Evolutionary conservation across 2,888 invertebrate species (phyloP).

Genomic region (Antitype chi): DNA sequence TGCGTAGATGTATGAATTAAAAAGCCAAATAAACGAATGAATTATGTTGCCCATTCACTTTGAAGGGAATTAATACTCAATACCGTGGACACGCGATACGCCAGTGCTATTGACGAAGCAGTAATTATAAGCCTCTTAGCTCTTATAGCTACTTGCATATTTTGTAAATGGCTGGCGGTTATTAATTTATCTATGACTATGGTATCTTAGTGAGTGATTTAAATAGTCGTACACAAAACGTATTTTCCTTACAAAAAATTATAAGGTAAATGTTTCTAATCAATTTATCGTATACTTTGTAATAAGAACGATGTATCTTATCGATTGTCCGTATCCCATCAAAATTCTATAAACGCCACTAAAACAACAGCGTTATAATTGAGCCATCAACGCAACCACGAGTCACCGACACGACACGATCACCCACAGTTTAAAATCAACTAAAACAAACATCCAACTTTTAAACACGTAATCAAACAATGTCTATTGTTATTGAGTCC

Average conservation of each 20-base stretch:
- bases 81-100: slow-evolving; percentile 57
- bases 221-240: not conserved
- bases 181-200: slow-evolving; percentile 19
- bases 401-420: slow-evolving; percentile 28
- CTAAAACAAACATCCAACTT: slow-evolving; percentile 57
- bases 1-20: slow-evolving; percentile 62
- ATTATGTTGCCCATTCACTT: slow-evolving; percentile 58
- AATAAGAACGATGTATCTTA: not conserved
- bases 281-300: not conserved
- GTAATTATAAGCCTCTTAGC: slow-evolving; percentile 53
- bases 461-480: slow-evolving; percentile 77
- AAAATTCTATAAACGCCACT: slow-evolving; percentile 20
- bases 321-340: not conserved
- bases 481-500: slow-evolving; percentile 77
- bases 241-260: not conserved
- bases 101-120: slow-evolving; percentile 46
- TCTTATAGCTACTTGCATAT: slow-evolving; percentile 16
- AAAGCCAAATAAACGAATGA: slow-evolving; percentile 64
- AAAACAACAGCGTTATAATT: slow-evolving; percentile 36
- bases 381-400: slow-evolving; percentile 30
- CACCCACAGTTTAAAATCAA: slow-evolving; percentile 51
- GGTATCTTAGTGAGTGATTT: slow-evolving; percentile 18
- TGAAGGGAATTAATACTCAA: slow-evolving; percentile 58
- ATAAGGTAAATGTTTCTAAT: not conserved
- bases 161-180: slow-evolving; percentile 8